phyloP scores from a whole-genome alignment of 2,797 vertebrate species.

The Hippocampus kuda region DNA sequence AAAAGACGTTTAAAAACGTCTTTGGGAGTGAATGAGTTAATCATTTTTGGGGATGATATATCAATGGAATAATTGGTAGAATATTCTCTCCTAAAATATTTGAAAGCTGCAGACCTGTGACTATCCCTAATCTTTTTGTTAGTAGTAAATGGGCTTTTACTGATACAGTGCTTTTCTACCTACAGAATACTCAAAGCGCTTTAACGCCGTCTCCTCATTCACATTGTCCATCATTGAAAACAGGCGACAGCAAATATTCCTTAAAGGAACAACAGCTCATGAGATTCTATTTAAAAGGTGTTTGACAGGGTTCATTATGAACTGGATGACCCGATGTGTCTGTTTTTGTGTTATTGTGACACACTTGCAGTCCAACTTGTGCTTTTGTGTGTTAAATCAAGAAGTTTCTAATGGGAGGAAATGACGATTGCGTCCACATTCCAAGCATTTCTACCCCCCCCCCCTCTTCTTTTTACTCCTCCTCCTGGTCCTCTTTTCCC shows the following conservation, averaged over 20 bases:
- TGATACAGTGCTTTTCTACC: not conserved
- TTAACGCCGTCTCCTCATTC: not conserved
- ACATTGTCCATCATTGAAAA: not conserved
- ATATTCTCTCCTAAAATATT: not conserved
- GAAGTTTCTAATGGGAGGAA: conserved; percentile 9
- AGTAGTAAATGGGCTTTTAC: not conserved
- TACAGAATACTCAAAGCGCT: not conserved
- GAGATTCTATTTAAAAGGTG: not conserved
- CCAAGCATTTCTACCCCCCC: conserved; percentile 19
- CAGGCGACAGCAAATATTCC: not conserved
- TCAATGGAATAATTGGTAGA: not conserved
- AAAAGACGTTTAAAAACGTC: too few species aligned
- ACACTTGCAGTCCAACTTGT: not conserved
- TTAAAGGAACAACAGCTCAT: not conserved
- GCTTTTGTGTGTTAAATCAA: conserved; percentile 1
- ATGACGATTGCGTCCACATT: conserved; percentile 15
- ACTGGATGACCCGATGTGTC: not conserved
- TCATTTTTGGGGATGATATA: too few species aligned
- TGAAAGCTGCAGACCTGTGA: too few species aligned
- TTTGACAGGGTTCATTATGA: not conserved
- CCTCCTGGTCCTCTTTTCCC: not conserved
- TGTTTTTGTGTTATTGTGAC: conserved; percentile 4
- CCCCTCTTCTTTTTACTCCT: not conserved
- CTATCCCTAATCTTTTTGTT: too few species aligned
- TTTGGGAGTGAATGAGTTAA: too few species aligned